Evolutionary conservation across 1,140 invertebrate genomes (phyloP), one percentile per base, ranked within the genome.

Genomic region (Chlorops oryzae): DNA sequence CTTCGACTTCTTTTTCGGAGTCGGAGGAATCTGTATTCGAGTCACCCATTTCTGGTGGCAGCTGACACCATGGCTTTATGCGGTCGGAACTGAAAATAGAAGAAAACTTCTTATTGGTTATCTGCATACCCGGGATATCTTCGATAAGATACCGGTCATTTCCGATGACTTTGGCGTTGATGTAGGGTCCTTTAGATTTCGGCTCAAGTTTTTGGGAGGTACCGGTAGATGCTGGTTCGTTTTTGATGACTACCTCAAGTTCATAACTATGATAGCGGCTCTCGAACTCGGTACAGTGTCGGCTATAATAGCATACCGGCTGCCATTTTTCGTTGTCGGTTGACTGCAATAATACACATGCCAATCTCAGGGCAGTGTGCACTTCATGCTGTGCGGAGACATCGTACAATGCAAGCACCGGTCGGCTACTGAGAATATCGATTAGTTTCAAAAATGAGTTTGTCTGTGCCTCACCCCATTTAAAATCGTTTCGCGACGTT

Each of bases 11-110:
- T n/a, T n/a, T n/a, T n/a, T n/a, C n/a, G n/a, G n/a, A n/a, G n/a
- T n/a, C n/a, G n/a, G n/a, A n/a, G n/a, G n/a, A n/a, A n/a, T n/a
- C n/a, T n/a, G n/a, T n/a, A n/a, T n/a, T n/a, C n/a, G n/a, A n/a
- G n/a, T n/a, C n/a, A n/a, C n/a, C n/a, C n/a, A n/a, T n/a, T n/a
- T n/a, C n/a, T n/a, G n/a, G n/a, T n/a, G n/a, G n/a, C n/a, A n/a
- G n/a, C n/a, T n/a, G n/a, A n/a, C 47, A 42, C 53, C 57, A 56
- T 17, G 40, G 35, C 28, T 59, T 59, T 32, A 59, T 53, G 38
- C 50, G 23, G 41, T 56, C 57, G 25, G 20, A 38, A 3, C 50
- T 22, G 9, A 41, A 5, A 7, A 53, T 39, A 20, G 34, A 37
- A n/a, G 12, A 25, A 21, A 27, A 53, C 17, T 15, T 24, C 12